A percentile compares a stretch with the other conserved stretches of the same genome.
Conservation (phyloP, 2,888 invertebrate genomes). For the Chesias legatella region DNA sequence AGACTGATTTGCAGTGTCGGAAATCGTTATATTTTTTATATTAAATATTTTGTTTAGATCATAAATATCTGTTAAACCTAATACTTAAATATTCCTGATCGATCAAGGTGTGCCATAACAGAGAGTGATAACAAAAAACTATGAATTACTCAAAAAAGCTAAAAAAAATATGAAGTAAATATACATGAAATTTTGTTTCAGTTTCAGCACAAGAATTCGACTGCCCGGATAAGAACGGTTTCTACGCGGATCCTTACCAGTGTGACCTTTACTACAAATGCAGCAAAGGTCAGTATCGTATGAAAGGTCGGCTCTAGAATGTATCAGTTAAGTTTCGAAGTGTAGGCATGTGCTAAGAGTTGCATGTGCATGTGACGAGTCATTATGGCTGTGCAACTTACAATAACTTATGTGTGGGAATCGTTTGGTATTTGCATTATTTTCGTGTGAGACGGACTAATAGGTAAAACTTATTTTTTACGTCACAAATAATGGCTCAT, state of each 20-base stretch:
- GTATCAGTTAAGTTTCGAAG: slow-evolving; percentile 12
- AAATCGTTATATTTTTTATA: too few relatives aligned
- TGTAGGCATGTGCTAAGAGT: slow-evolving; percentile 8
- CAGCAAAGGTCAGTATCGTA: slow-evolving; percentile 77
- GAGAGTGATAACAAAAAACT: too few relatives aligned
- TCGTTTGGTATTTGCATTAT: not conserved
- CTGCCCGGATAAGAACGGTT: slow-evolving; percentile 87
- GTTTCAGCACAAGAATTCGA: slow-evolving; percentile 80
- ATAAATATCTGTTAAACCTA: too few relatives aligned
- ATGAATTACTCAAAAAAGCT: too few relatives aligned
- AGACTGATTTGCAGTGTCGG: too few relatives aligned
- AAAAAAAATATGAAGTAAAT: too few relatives aligned
- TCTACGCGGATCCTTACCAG: slow-evolving; percentile 86
- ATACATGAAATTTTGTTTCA: slow-evolving; percentile 33
- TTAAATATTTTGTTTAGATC: too few relatives aligned
- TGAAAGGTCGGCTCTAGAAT: slow-evolving; percentile 41
- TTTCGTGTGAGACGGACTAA: too few relatives aligned
- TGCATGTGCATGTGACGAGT: slow-evolving; percentile 8
- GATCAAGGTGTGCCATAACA: too few relatives aligned
- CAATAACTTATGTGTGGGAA: slow-evolving; percentile 6
- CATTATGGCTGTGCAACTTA: slow-evolving; percentile 6
- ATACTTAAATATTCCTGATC: too few relatives aligned
- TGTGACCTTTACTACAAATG: slow-evolving; percentile 91
- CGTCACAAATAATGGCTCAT: too few relatives aligned
- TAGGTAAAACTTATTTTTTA: too few relatives aligned